Conservation (phyloP, 2,797 vertebrate species). For the Platyrinchus mystaceus region DNA sequence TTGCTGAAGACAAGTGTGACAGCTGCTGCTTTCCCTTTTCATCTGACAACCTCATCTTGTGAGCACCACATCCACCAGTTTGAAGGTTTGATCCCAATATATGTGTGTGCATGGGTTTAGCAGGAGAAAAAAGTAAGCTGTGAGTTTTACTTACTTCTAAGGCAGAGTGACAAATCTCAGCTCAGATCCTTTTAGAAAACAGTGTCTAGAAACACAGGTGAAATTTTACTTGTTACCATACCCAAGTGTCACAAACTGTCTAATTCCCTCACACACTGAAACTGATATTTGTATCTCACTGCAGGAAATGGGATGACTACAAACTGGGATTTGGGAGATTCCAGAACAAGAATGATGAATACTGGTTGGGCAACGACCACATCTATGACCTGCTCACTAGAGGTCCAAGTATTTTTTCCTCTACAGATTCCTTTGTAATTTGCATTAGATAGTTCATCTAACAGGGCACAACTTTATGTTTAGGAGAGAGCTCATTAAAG, state of each 20-base stretch:
- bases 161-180: not conserved
- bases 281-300: not conserved
- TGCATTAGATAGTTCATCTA: not conserved
- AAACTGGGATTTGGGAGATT: constrained; percentile 88
- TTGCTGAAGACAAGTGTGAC: not conserved
- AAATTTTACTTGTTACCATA: not conserved
- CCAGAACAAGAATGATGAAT: constrained; percentile 86
- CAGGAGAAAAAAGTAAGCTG: not conserved
- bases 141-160: not conserved
- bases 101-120: not conserved
- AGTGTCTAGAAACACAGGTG: not conserved
- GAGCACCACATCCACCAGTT: not conserved
- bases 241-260: not conserved
- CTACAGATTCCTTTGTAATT: not conserved
- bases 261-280: not conserved
- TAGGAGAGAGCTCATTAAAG: constrained; percentile 85
- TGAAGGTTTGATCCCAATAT: not conserved
- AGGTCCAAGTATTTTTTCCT: constrained; percentile 69
- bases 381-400: constrained; percentile 78
- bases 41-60: not conserved
- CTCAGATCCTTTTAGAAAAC: not conserved
- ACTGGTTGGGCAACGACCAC: constrained; percentile 90
- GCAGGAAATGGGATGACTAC: constrained; percentile 90
- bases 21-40: not conserved
- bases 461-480: not conserved